Base-by-base conservation (phyloP, 2,113 vertebrate species). In the Capricornis sumatraensis region DNA sequence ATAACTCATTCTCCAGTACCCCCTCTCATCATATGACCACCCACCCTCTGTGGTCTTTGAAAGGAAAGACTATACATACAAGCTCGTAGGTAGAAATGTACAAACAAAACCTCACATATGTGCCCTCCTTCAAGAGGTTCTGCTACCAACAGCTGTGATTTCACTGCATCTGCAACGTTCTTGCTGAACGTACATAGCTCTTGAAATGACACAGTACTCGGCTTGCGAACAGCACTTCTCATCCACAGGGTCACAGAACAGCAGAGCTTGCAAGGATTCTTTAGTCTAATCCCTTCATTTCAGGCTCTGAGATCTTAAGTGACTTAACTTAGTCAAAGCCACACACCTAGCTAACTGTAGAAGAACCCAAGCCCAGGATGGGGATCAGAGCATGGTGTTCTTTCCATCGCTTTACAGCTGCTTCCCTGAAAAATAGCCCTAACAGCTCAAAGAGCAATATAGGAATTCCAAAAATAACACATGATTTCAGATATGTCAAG, bases 391-490 rank as follows among this genome's bases (percentile, higher is more conserved):
- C 17, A 30, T 2, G 3, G 10, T 47, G 28, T 71, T 67, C 36
- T 84, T 67, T 28, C 53, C 25, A 9, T 89, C 40, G 30, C 79
- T 76, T 74, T 82, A 71, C 4, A 87, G 33, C 16, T 53, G 40
- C 28, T 67, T 82, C 60, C 40, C 78, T 88, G 78, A 98, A 87
- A 97, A 92, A 78, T 14, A 96, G 71, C 36, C n/a, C 86, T 84
- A 89, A 43, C 58, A 83, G 30, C 78, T 71, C n/a, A 40, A 95
- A 82, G 43, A 40, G 4, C 82, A 86, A 78, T 19, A 82, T 5
- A 82, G 74, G 28, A 88, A 81, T 87, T 85, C 84, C 74, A 90
- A 96, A 96, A 97, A 87, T 94, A 94, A 95, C 74, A 52, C 62
- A 84, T 13, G 17, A 89, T 82, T 96, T 96, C 89, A 47, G 76